Percentiles rank a stretch among this genome's conserved stretches.
These are phyloP conservation scores for Cryptophagus acutangulus DNA, from an alignment of 2,888 invertebrate species.

Conservation along the genomic window DNA sequence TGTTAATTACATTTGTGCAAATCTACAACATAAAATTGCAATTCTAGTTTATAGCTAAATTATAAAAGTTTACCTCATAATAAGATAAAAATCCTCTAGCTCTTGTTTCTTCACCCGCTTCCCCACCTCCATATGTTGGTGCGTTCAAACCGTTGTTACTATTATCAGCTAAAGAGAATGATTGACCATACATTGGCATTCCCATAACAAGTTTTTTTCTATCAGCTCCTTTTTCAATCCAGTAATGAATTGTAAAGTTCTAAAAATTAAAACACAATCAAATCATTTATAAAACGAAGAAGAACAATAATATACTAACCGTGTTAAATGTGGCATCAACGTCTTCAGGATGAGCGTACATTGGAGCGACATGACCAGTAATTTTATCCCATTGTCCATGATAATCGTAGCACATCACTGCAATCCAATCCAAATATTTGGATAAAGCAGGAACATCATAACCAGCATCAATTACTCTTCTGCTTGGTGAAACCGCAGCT, in stretches of 20 bases:
- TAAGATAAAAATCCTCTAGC: conserved; percentile 84
- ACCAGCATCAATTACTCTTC: conserved; percentile 76
- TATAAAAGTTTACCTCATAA: conserved; percentile 68
- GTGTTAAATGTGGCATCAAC: conserved; percentile 74
- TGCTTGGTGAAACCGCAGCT: conserved; percentile 81
- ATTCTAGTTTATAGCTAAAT: conserved; percentile 1
- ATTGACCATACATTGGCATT: conserved; percentile 85
- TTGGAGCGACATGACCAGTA: conserved; percentile 85
- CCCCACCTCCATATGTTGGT: conserved; percentile 79
- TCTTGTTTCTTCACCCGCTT: conserved; percentile 82
- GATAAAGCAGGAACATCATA: conserved; percentile 77
- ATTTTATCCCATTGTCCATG: conserved; percentile 90
- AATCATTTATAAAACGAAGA: conserved; percentile 1
- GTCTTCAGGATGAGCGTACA: conserved; percentile 72
- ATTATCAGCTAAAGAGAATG: conserved; percentile 71
- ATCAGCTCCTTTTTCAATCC: conserved; percentile 77
- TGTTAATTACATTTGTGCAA: conserved; percentile 69
- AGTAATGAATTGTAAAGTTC: conserved; percentile 85
- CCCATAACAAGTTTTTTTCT: conserved; percentile 77
- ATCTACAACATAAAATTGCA: conserved; percentile 54
- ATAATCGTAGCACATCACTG: conserved; percentile 88
- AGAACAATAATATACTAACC: conserved; percentile 45
- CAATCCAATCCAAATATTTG: conserved; percentile 79
- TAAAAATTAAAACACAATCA: conserved; percentile 38
- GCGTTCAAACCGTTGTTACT: conserved; percentile 65